Evolutionary conservation across 2,888 invertebrate genomes (phyloP), one percentile per base, ranked within the genome.

Genomic region (Amphimallon solstitiale): DNA sequence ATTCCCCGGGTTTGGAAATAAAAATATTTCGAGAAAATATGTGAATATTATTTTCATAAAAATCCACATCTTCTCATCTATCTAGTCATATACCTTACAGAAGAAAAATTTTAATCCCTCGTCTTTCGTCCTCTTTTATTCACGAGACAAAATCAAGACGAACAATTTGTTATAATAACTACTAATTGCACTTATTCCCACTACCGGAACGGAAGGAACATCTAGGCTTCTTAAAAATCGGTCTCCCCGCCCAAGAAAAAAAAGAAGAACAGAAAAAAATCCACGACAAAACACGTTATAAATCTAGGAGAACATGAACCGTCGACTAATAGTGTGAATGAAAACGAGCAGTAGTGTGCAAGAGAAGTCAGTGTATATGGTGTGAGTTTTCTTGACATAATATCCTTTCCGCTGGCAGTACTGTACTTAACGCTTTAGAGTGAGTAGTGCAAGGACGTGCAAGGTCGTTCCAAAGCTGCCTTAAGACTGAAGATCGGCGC

Each of bases 391-490:
- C 29, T 29, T 29, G 29, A 29, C 29, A 5, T 29, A 29, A 29
- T 3, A 29, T 29, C 29, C 2, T 29, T 29, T 7, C 29, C 35
- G 51, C 17, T 17, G 51, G 23, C 23, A 48, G 48, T 48, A 51
- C 35, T 51, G 35, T 51, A 51, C 35, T 51, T 51, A 35, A 14
- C 35, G 51, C 51, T 68, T 65, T 62, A 64, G 69, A 68, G 70
- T 67, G 67, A 66, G 54, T 70, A 64, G 69, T 71, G 69, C 71
- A 71, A 71, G 71, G 71, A 68, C 71, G 68, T n/a, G 48, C 69
- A 71, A 71, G 71, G 71, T 65, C 69, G 71, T 64, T 46, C 17
- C 60, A 21, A 49, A 40, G 38, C 40, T 43, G 38, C 23, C 17
- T 29, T 29, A n/a, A 29, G 29, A 23, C 5, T 5, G 23, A 23